Evolutionary conservation across 2,113 vertebrate species (phyloP).

Genomic region (Oenanthe oenanthe): DNA sequence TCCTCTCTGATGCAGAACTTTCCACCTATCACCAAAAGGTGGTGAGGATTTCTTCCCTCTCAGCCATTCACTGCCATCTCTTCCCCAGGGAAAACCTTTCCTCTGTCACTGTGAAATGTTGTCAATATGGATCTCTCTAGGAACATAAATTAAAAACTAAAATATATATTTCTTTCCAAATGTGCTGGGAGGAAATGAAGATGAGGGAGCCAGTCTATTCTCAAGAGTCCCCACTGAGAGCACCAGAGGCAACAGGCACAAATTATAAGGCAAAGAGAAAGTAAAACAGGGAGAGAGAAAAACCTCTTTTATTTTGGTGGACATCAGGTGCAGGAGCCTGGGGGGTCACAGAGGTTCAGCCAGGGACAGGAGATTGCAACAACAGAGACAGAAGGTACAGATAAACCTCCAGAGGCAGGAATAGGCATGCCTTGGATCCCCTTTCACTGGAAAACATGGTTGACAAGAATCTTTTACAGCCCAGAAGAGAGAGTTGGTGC

Average conservation of each 20-base stretch:
- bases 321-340: rapidly evolving
- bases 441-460: neutral
- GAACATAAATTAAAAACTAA: neutral
- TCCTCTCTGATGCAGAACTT: neutral
- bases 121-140: neutral
- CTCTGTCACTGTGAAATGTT: neutral
- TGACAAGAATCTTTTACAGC: neutral
- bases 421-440: neutral
- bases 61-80: neutral
- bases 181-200: neutral
- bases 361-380: neutral
- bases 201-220: neutral
- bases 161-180: neutral
- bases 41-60: neutral
- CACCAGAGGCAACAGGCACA: neutral
- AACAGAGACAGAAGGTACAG: neutral
- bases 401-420: neutral
- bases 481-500: neutral
- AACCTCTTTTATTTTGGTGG: neutral
- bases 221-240: neutral
- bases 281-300: neutral
- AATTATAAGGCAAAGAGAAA: neutral
- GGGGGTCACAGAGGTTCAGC: neutral
- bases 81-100: neutral
- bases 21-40: neutral